Conservation (phyloP, 2,888 invertebrate genomes). For the Ectemnius lituratus region DNA sequence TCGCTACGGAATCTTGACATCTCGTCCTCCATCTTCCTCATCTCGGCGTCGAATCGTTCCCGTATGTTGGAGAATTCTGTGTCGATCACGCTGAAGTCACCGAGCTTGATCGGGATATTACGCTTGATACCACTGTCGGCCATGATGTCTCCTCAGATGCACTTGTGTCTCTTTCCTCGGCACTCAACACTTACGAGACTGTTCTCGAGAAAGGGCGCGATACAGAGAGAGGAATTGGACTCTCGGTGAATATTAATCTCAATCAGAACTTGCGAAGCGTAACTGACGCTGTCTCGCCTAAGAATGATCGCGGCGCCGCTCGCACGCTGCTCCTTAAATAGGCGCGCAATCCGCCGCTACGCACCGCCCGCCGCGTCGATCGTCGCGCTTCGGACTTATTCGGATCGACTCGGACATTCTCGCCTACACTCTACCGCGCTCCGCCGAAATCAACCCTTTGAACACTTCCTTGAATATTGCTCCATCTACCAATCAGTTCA, state of each 20-base stretch:
- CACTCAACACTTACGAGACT: slow-evolving; percentile 29
- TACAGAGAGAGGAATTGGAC: not conserved
- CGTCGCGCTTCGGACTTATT: slow-evolving; percentile 14
- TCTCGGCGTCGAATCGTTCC: slow-evolving; percentile 96
- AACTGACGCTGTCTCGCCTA: slow-evolving; percentile 54
- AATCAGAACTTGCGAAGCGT: slow-evolving; percentile 26
- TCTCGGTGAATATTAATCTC: not conserved
- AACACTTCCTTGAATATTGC: too few relatives aligned
- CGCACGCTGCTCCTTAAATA: slow-evolving; percentile 74
- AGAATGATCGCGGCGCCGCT: slow-evolving; percentile 72
- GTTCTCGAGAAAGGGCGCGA: slow-evolving; percentile 1
- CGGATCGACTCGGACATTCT: slow-evolving; percentile 60
- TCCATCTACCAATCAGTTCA: too few relatives aligned
- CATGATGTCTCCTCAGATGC: slow-evolving; percentile 80
- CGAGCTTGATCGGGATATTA: slow-evolving; percentile 95
- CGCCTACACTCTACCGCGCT: not conserved
- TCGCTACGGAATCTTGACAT: slow-evolving; percentile 97
- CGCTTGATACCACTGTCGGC: slow-evolving; percentile 91
- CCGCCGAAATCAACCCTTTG: not conserved
- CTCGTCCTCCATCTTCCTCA: slow-evolving; percentile 99
- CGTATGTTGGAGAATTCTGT: slow-evolving; percentile 97
- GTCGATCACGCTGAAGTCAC: slow-evolving; percentile 97
- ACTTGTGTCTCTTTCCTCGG: slow-evolving; percentile 42
- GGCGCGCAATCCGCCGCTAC: slow-evolving; percentile 52
- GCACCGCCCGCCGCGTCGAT: not conserved